Percentiles rank a stretch among this genome's conserved stretches.
Conservation (phyloP, 2,888 invertebrate species). For the Cantharis flavilabris region DNA sequence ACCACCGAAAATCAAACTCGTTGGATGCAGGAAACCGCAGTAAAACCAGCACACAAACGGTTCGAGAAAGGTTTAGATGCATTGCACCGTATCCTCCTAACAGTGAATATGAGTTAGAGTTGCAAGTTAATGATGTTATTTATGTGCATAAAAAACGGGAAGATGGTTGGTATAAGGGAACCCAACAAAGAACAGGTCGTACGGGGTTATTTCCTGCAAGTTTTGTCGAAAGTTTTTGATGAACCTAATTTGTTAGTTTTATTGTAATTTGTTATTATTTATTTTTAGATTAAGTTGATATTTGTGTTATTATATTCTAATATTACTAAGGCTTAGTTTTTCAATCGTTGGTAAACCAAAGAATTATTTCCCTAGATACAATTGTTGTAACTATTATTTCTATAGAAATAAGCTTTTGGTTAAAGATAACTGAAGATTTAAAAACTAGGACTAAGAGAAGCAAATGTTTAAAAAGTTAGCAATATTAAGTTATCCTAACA, state of each 20-base stretch:
- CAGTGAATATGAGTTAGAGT: conserved; percentile 88
- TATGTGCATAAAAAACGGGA: conserved; percentile 90
- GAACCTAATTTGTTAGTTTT: conserved; percentile 1
- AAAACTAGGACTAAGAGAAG: neutral
- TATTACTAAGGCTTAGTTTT: neutral
- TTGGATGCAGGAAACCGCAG: conserved; percentile 68
- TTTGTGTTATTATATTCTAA: neutral
- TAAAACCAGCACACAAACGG: conserved; percentile 49
- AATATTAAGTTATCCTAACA: neutral
- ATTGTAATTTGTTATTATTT: neutral
- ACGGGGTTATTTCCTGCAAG: conserved; percentile 95
- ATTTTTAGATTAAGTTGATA: neutral
- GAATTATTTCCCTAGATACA: no score
- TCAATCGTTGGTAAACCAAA: no score
- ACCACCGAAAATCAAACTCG: conserved; percentile 83
- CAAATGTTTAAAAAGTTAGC: neutral
- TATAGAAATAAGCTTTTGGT: no score
- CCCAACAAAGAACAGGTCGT: conserved; percentile 84
- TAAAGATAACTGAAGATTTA: no score
- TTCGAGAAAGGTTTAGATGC: conserved; percentile 75
- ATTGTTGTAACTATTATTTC: no score
- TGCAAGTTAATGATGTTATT: conserved; percentile 89
- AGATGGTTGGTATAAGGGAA: conserved; percentile 96
- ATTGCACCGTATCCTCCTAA: conserved; percentile 94
- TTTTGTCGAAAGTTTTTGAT: conserved; percentile 70